phyloP scores from a whole-genome alignment of 2,113 vertebrate species.

The Callorhinus ursinus region DNA sequence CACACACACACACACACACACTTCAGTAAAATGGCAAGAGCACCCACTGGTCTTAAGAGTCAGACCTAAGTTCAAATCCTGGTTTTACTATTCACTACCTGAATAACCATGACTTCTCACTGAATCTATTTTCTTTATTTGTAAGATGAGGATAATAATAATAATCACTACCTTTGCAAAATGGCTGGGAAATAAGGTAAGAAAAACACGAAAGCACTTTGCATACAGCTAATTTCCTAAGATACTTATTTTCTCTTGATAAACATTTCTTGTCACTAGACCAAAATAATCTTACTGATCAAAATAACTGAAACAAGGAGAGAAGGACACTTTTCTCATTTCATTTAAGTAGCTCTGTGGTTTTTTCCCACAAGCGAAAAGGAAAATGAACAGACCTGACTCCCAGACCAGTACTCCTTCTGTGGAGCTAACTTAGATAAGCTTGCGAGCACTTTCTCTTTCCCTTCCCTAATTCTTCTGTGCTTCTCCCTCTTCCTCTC shows the following conservation, averaged over 20 bases:
- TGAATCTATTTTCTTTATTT: conserved; percentile 2
- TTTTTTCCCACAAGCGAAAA: conserved; percentile 15
- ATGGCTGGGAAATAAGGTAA: neutral
- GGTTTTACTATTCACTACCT: neutral
- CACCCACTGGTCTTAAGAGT: neutral
- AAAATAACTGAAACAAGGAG: conserved; percentile 6
- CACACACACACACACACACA: neutral
- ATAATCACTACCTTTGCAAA: conserved; percentile 3
- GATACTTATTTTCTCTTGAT: neutral
- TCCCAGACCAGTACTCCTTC: neutral
- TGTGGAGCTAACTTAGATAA: neutral
- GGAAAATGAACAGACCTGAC: conserved; percentile 20
- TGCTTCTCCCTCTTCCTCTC: neutral
- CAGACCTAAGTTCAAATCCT: neutral
- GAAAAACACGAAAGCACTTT: neutral
- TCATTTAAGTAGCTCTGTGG: conserved; percentile 14
- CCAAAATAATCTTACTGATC: neutral
- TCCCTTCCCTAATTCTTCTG: neutral
- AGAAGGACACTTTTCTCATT: conserved; percentile 23
- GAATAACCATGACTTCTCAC: neutral
- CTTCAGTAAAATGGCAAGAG: neutral
- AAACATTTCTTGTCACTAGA: neutral
- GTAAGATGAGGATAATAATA: neutral
- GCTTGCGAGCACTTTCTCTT: neutral
- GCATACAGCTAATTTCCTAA: neutral